Evolutionary conservation across 2,113 vertebrate genomes (phyloP).

Genomic region (Charina bottae): DNA sequence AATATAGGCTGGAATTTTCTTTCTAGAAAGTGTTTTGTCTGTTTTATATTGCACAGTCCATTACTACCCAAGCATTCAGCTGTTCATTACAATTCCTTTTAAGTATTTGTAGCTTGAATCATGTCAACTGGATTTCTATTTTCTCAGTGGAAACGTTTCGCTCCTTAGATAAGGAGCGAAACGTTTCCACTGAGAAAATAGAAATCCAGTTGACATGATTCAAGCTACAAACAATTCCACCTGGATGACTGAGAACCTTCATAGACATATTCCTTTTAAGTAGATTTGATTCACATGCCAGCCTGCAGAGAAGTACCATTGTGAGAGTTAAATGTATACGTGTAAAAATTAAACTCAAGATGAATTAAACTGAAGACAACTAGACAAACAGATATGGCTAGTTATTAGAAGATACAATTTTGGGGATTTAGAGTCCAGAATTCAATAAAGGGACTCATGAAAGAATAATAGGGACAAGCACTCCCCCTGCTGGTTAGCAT

Average conservation of each 20-base stretch:
- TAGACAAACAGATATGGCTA: neutral
- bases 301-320: neutral
- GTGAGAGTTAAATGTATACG: neutral
- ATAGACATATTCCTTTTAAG: neutral
- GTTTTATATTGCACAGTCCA: neutral
- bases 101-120: no score
- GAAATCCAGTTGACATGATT: no score
- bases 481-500: constrained; percentile 64
- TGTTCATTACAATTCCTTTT: neutral
- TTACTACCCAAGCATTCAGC: neutral
- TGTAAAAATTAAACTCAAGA: neutral
- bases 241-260: no score
- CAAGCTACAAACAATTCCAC: no score
- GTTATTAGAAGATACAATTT: neutral
- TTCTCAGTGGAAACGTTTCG: no score
- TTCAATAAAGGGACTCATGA: neutral
- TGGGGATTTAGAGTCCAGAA: neutral
- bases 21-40: neutral
- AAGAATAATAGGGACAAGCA: constrained; percentile 58
- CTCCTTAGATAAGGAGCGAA: no score
- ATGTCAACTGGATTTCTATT: no score
- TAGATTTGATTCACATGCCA: neutral
- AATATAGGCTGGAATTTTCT: neutral
- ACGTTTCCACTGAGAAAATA: no score
- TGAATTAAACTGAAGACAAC: neutral